phyloP scores from a whole-genome alignment of 1,140 invertebrate species.

The Amphibalanus amphitrite region DNA sequence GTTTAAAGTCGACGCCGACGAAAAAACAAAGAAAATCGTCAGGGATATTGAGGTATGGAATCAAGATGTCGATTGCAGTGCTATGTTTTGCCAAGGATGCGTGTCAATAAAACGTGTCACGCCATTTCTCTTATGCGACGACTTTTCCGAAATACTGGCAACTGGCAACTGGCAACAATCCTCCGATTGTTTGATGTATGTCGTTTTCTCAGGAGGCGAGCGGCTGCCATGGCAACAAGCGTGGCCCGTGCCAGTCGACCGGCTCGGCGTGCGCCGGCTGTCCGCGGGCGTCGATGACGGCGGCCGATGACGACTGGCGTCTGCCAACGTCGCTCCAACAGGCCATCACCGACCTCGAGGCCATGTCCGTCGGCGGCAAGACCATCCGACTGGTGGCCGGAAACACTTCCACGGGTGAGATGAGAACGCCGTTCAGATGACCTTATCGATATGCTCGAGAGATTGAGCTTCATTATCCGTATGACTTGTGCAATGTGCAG shows the following conservation, averaged over 20 bases:
- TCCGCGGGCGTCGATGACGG: neutral
- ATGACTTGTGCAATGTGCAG: too few species aligned
- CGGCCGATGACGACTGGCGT: neutral
- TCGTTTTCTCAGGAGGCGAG: neutral
- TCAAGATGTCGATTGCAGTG: too few species aligned
- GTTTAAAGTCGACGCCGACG: neutral
- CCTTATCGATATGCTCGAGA: too few species aligned
- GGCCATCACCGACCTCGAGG: slow-evolving; percentile 1
- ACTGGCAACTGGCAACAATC: too few species aligned
- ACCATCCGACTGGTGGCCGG: slow-evolving; percentile 13
- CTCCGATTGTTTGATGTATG: too few species aligned
- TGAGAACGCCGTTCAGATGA: too few species aligned
- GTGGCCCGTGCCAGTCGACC: neutral
- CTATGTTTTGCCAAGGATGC: too few species aligned
- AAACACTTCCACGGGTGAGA: slow-evolving; percentile 14
- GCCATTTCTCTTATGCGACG: too few species aligned
- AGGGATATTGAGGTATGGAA: slow-evolving; percentile 14
- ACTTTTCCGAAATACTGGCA: too few species aligned
- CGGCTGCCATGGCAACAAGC: neutral
- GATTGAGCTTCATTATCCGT: too few species aligned
- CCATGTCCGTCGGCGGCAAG: slow-evolving; percentile 6
- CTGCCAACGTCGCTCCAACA: neutral
- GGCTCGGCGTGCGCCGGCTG: neutral
- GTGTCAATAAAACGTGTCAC: too few species aligned
- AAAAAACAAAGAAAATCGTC: slow-evolving; percentile 11